These are phyloP conservation scores for Labeo catla DNA, from an alignment of 2,113 vertebrate species.

Conservation along the genomic window DNA sequence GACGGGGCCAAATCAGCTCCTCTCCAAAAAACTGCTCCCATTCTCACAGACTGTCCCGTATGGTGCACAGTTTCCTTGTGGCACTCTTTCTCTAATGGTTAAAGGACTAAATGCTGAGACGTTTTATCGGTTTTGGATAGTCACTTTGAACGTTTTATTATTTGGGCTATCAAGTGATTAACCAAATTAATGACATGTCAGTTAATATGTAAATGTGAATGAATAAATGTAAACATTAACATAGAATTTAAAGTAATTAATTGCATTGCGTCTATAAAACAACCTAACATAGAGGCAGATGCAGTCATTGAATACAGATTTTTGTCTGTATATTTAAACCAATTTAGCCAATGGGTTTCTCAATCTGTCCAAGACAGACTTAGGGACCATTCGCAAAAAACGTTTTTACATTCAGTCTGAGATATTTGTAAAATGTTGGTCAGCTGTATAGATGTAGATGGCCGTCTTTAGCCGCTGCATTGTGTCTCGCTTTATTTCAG, in stretches of 20 bases:
- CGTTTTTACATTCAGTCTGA: not conserved
- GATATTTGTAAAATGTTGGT: not conserved
- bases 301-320: not conserved
- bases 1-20: conserved; percentile 40
- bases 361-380: not conserved
- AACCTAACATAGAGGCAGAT: not conserved
- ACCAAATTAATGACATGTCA: not conserved
- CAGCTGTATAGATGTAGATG: not conserved
- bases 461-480: not conserved
- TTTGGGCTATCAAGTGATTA: not conserved
- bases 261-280: not conserved
- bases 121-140: not conserved
- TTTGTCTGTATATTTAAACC: too few species aligned
- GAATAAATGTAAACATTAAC: not conserved
- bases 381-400: not conserved
- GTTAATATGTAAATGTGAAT: not conserved
- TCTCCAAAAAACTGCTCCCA: conserved; percentile 37
- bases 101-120: conserved; percentile 1
- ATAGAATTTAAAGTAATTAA: not conserved
- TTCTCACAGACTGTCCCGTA: conserved; percentile 38
- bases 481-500: not conserved
- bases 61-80: conserved; percentile 42
- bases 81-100: conserved; percentile 9
- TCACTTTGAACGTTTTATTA: conserved; percentile 11
- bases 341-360: not conserved